These are phyloP conservation scores for Polypterus bichir DNA, from an alignment of 2,113 vertebrate species.

Conservation along the genomic window DNA sequence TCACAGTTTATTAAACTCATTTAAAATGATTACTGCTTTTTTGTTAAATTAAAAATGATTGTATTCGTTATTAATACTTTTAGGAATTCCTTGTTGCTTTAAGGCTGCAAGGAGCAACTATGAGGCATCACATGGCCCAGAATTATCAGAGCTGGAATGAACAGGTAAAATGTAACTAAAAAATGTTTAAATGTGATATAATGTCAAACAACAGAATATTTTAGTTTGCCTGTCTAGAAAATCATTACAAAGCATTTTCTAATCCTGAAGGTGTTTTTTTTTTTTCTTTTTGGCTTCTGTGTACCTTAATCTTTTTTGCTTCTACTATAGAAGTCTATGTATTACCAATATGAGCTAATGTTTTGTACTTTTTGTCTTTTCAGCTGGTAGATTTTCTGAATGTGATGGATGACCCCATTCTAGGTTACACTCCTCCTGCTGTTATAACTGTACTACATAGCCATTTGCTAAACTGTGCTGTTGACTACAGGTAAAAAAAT, in stretches of 20 bases:
- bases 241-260: too few relatives aligned
- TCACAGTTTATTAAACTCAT: too few relatives aligned
- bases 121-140: slow-evolving; percentile 64
- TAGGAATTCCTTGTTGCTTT: slow-evolving; percentile 82
- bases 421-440: slow-evolving; percentile 71
- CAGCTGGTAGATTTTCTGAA: slow-evolving; percentile 79
- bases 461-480: slow-evolving; percentile 70
- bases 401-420: slow-evolving; percentile 73
- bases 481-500: slow-evolving; percentile 68
- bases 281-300: too few relatives aligned
- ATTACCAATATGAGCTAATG: not conserved
- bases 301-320: too few relatives aligned
- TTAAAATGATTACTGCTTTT: too few relatives aligned
- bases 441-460: slow-evolving; percentile 79
- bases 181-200: not conserved
- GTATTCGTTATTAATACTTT: not conserved
- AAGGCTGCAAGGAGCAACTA: slow-evolving; percentile 66
- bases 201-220: not conserved
- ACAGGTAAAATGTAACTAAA: slow-evolving; percentile 47
- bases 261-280: too few relatives aligned
- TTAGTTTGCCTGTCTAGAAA: not conserved
- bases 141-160: slow-evolving; percentile 77
- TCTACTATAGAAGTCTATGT: not conserved
- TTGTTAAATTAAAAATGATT: too few relatives aligned
- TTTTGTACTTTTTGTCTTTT: slow-evolving; percentile 5